Evolutionary conservation across 1,140 invertebrate species (phyloP), one percentile per base, ranked within the genome.

Genomic region (Drosophila yakuba): DNA sequence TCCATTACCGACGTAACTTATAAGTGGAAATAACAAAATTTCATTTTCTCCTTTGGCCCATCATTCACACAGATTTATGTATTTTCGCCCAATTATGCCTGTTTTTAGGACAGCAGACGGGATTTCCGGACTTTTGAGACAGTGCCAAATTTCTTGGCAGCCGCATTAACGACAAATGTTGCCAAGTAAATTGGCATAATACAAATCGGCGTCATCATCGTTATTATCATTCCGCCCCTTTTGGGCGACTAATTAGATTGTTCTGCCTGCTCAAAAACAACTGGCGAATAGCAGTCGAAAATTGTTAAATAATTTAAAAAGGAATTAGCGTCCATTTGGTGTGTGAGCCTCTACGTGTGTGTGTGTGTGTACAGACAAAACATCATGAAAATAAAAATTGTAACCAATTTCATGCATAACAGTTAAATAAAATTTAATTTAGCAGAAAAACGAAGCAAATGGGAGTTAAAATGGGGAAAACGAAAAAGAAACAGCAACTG

Each of bases 401-500:
- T 84, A 72, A 78, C 67, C 76, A 88, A 88, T 89, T 86, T 69
- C 84, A 60, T 76, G 75, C 75, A 86, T 78, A 88, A 84, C 77
- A 88, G 80, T 88, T 89, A 84, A 80, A 88, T 88, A 89, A 88
- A 88, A 88, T 84, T 88, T 88, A 88, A 88, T 88, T 89, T 88
- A 75, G 50, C 84, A 77, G 76, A 88, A 89, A 84, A 83, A 60
- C 71, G 62, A 56, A 67, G 32, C 38, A 39, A 74, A 80, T 78
- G 75, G 55, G 58, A 73, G 75, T 72, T 78, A 56, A 78, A 73
- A 69, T 15, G 39, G 56, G 25, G 41, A 47, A 48, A 15, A 20
- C 28, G 36, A 68, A 74, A 44, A 66, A 62, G 32, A 58, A 71
- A 45, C 23, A 44, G 12, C 7, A 74, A 82, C 50, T 75, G 55